Evolutionary conservation across 2,113 vertebrate genomes (phyloP), one percentile per base, ranked within the genome.

Genomic region (Poeciliopsis retropinna): DNA sequence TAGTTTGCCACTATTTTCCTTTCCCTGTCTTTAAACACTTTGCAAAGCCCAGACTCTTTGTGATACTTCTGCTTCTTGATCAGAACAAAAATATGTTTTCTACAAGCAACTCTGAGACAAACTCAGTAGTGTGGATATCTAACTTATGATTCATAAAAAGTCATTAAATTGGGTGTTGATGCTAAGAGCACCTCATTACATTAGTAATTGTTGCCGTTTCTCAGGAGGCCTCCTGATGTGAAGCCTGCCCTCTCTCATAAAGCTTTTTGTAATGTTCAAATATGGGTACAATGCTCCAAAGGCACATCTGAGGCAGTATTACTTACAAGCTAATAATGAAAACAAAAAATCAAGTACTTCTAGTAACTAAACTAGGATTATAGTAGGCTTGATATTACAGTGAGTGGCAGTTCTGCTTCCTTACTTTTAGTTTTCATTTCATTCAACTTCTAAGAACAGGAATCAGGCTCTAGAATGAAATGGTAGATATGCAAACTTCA

Each of bases 291-390:
- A 75, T 77, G 80, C 81, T 83, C 80, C 92, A 76, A 91, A 85
- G 79, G 78, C 86, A 80, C 77, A 77, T 89, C 85, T 81, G 84
- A 90, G 89, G 83, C 85, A 84, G 86, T 87, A 86, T 92, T 83
- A 93, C 79, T 77, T 76, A 75, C 85, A 88, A 91, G 89, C 90
- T 83, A 83, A 81, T 88, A 87, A 90, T 89, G 85, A 89, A 65
- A 72, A 80, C 76, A 85, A 75, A 83, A 85, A 87, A 90, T 89
- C 89, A 88, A 82, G 73, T 37, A 29, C 80, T 41, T 83, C 89
- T 91, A 78, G 87, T 90, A 81, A 78, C 87, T 86, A 91, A 91
- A 92, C 13, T 37, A 79, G 90, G 88, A 93, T 93, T 93, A 93
- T 82, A 78, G 85, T 79, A 65, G 81, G 82, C 41, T 17, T 15